phyloP scores from a whole-genome alignment of 2,797 vertebrate genomes.

The Taeniopygia guttata region DNA sequence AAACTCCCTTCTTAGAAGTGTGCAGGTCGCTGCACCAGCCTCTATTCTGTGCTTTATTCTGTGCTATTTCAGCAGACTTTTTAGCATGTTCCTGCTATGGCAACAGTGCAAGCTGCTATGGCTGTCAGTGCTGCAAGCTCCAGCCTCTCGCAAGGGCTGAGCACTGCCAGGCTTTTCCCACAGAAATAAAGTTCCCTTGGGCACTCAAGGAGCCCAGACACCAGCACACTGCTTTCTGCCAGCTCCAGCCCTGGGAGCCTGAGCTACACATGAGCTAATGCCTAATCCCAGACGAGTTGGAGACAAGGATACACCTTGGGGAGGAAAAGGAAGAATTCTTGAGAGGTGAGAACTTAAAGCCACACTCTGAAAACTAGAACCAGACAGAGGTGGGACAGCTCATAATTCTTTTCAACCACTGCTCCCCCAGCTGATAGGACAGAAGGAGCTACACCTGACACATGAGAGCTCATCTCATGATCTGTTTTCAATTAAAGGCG shows the following conservation, averaged over 20 bases:
- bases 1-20: neutral
- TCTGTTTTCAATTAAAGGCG: neutral
- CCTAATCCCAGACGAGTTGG: neutral
- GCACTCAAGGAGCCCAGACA: neutral
- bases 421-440: neutral
- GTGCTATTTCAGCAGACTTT: neutral
- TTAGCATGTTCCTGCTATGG: neutral
- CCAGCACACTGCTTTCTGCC: neutral
- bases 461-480: neutral
- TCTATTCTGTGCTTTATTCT: neutral
- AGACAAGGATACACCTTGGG: neutral
- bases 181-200: rapidly evolving
- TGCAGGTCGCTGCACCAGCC: neutral
- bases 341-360: neutral
- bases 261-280: neutral
- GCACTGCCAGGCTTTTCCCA: neutral
- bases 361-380: neutral
- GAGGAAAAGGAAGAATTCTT: neutral
- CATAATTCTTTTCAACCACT: neutral
- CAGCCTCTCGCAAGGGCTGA: rapidly evolving
- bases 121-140: neutral
- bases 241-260: neutral
- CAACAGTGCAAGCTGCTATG: neutral
- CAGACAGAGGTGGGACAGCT: neutral
- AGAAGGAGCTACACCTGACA: neutral